Evolutionary conservation across 1,140 invertebrate genomes (phyloP).

Genomic region (Odontomachus brunneus): DNA sequence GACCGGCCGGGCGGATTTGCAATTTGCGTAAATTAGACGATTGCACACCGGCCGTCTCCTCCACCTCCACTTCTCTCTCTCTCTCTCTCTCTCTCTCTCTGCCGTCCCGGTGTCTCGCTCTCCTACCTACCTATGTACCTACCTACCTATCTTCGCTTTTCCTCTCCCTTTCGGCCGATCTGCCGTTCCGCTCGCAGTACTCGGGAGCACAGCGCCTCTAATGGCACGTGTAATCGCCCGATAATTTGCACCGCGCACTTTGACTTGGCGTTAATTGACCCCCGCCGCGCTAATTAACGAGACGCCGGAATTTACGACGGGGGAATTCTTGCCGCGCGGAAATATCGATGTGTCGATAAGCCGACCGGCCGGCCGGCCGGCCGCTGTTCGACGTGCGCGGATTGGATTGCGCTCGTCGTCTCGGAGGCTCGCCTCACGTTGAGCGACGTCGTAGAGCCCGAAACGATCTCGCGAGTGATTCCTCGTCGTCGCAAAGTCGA

Average conservation of each 20-base stretch:
- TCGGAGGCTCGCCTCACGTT: background rate
- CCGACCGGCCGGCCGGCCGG: too few relatives aligned
- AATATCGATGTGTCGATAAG: slow-evolving; percentile 14
- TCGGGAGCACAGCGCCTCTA: slow-evolving; percentile 54
- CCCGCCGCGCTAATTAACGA: slow-evolving; percentile 59
- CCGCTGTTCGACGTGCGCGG: background rate
- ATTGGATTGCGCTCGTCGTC: slow-evolving; percentile 6
- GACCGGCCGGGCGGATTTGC: slow-evolving; percentile 64
- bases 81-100: background rate
- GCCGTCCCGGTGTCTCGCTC: background rate
- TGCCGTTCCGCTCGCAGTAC: slow-evolving; percentile 38
- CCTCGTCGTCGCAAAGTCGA: too few relatives aligned
- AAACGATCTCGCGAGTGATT: too few relatives aligned
- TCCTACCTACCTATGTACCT: too few relatives aligned
- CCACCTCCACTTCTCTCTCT: background rate
- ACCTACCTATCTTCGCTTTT: background rate
- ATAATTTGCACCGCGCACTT: slow-evolving; percentile 76
- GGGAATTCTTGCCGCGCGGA: slow-evolving; percentile 17
- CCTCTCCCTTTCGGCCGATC: slow-evolving; percentile 26
- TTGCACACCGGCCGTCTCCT: slow-evolving; percentile 63
- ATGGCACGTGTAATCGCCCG: slow-evolving; percentile 76
- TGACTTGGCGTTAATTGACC: slow-evolving; percentile 66
- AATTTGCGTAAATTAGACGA: slow-evolving; percentile 85
- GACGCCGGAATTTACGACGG: slow-evolving; percentile 34
- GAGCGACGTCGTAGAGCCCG: too few relatives aligned